Conservation (phyloP, 1,140 invertebrate species). For the Telenomus remus region DNA sequence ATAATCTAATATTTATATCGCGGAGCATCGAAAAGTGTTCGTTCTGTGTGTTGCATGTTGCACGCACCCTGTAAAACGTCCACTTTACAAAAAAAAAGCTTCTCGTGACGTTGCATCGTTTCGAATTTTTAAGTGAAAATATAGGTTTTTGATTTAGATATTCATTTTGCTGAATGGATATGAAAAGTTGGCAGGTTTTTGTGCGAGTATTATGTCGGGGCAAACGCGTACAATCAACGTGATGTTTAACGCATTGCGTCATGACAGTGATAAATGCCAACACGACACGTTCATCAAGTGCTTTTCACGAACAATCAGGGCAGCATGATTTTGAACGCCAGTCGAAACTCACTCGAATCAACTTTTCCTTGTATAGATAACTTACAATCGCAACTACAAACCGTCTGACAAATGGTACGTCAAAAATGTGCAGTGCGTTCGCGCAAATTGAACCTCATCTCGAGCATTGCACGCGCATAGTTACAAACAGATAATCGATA, state of each 20-base stretch:
- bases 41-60: too few species aligned
- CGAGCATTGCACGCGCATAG: not conserved
- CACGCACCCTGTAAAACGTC: too few species aligned
- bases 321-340: conserved; percentile 3
- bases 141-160: too few species aligned
- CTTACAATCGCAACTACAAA: conserved; percentile 2
- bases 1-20: not conserved
- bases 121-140: too few species aligned
- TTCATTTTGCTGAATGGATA: not conserved
- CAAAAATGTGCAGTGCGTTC: not conserved
- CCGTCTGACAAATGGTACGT: not conserved
- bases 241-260: not conserved
- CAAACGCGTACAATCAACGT: not conserved
- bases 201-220: not conserved
- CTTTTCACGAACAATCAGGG: not conserved
- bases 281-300: conserved; percentile 2
- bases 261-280: conserved; percentile 6
- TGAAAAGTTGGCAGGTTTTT: not conserved
- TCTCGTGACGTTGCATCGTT: too few species aligned
- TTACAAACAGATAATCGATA: not conserved
- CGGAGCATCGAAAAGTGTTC: too few species aligned
- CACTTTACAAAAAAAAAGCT: too few species aligned
- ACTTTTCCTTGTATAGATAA: conserved; percentile 1
- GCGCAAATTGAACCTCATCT: not conserved
- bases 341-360: conserved; percentile 7